These are phyloP conservation scores for Yasuhikotakia modesta DNA, from an alignment of 2,797 vertebrate species.

Conservation along the genomic window DNA sequence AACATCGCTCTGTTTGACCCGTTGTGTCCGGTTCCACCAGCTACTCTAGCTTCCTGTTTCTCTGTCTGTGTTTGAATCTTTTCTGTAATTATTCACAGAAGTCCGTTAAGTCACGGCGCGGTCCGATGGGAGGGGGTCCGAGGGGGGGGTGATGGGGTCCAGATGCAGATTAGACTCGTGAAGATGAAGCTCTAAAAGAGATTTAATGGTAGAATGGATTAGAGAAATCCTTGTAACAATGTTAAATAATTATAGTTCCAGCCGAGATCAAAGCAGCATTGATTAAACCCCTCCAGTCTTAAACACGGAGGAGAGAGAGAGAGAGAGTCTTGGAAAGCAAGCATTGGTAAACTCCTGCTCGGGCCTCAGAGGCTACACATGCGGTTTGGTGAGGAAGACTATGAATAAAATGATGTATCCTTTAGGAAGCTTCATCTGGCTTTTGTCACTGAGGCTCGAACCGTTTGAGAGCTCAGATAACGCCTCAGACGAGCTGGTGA, in stretches of 20 bases:
- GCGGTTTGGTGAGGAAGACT: conserved; percentile 79
- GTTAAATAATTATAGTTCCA: conserved; percentile 99
- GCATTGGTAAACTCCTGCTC: conserved; percentile 96
- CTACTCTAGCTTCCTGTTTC: conserved; percentile 1
- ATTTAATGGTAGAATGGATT: conserved; percentile 99
- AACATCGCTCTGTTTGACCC: no score
- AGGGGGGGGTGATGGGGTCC: no score
- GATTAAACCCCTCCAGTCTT: conserved; percentile 99
- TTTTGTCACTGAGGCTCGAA: conserved; percentile 79
- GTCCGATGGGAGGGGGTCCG: conserved; percentile 87
- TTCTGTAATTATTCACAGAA: conserved; percentile 71
- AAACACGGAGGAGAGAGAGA: conserved; percentile 71
- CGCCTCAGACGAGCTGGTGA: conserved; percentile 76
- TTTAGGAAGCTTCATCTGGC: conserved; percentile 78
- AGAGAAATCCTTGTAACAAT: conserved; percentile 99
- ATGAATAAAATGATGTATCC: conserved; percentile 76
- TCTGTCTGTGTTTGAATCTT: conserved; percentile 47
- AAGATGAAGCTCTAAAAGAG: conserved; percentile 99
- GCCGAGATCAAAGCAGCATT: conserved; percentile 99
- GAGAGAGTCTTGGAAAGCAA: conserved; percentile 84
- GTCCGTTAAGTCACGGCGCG: conserved; percentile 83
- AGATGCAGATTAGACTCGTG: conserved; percentile 98
- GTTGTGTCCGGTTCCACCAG: no score
- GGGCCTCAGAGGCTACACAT: conserved; percentile 81
- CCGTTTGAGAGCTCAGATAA: conserved; percentile 79